Evolutionary conservation across 92 coral and sea anemone species (phyloP).

Genomic region (Zoanthus solanderi): DNA sequence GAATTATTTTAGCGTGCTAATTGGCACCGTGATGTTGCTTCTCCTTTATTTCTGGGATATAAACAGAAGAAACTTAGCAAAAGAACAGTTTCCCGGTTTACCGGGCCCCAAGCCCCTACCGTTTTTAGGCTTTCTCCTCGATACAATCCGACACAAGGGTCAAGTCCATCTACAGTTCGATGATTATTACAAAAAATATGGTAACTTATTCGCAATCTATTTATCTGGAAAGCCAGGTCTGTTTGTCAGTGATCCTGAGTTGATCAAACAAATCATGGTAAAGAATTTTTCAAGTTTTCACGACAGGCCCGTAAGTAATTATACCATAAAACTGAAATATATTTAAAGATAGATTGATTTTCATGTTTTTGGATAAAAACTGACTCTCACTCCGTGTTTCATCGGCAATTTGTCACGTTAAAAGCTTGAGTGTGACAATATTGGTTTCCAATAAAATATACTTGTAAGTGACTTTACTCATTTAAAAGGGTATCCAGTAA

Average conservation of each 20-base stretch:
- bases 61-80: not conserved
- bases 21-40: not conserved
- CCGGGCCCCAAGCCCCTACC: not conserved
- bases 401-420: too few species aligned
- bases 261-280: not conserved
- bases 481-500: too few species aligned
- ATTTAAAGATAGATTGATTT: too few species aligned
- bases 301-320: not conserved
- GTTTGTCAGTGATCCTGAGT: not conserved
- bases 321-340: not conserved
- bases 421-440: too few species aligned
- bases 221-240: not conserved
- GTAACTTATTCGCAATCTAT: not conserved
- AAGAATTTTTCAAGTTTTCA: constrained; percentile 1
- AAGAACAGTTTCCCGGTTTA: not conserved
- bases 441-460: too few species aligned
- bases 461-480: too few species aligned
- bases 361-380: too few species aligned
- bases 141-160: not conserved
- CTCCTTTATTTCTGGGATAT: not conserved
- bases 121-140: not conserved
- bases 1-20: not conserved
- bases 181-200: not conserved
- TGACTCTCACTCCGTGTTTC: too few species aligned
- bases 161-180: not conserved